These are phyloP conservation scores for Trematocara zebra DNA, from an alignment of 2,113 vertebrate genomes.

Conservation along the genomic window DNA sequence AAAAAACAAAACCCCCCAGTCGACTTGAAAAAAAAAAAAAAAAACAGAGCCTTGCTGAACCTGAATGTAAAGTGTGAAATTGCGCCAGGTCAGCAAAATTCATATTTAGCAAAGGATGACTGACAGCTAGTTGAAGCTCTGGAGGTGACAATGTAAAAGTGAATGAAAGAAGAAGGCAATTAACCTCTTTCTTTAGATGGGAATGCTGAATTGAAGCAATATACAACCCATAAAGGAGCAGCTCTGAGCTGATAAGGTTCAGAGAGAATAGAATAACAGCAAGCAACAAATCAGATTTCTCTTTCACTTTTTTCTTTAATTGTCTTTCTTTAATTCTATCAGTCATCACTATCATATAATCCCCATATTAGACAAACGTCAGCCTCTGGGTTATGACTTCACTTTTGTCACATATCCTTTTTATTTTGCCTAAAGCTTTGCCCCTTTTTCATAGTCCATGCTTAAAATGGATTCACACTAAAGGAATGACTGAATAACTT, in stretches of 20 bases:
- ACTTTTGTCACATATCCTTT: background rate
- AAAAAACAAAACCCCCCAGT: background rate
- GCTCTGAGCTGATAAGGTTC: background rate
- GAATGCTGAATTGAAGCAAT: background rate
- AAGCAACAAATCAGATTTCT: background rate
- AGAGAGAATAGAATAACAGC: background rate
- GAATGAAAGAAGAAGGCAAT: background rate
- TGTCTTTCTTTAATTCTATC: background rate
- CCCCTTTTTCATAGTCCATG: background rate
- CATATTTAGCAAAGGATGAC: background rate
- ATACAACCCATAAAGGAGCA: background rate
- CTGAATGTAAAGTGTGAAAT: background rate
- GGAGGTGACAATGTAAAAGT: background rate
- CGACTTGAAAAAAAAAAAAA: accelerated
- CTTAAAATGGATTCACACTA: background rate
- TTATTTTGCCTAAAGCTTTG: background rate
- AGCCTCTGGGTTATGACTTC: background rate
- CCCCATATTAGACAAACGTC: background rate
- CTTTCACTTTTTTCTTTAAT: background rate
- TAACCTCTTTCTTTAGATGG: background rate
- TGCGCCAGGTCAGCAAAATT: background rate
- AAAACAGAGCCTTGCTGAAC: background rate
- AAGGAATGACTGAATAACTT: background rate
- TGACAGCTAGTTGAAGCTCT: background rate
- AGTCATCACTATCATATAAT: background rate